Evolutionary conservation across 2,797 vertebrate species (phyloP).

Genomic region (Paedocypris micromegethes): DNA sequence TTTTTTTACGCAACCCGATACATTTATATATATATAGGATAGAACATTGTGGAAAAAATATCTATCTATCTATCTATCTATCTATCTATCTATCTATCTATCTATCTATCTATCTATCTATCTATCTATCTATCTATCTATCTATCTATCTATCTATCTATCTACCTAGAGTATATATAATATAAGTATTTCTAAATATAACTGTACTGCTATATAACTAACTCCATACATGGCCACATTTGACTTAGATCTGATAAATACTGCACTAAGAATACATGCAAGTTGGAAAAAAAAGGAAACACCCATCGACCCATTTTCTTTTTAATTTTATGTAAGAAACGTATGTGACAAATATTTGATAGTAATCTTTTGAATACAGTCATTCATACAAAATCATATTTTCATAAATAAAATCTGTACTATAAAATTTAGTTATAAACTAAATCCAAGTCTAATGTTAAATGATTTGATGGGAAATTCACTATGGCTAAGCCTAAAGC

Average conservation of each 20-base stretch:
- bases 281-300: background rate
- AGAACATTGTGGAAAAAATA: no score
- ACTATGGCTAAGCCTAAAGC: background rate
- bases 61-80: no score
- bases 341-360: constrained; percentile 20
- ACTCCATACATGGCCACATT: constrained; percentile 65
- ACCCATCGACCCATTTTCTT: constrained; percentile 15
- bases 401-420: constrained; percentile 50
- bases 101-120: no score
- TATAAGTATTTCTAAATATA: no score
- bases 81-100: no score
- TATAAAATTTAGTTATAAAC: background rate
- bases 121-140: no score
- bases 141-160: no score
- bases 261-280: constrained; percentile 42
- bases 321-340: background rate
- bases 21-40: no score
- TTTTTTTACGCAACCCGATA: no score
- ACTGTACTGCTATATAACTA: no score
- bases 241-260: constrained; percentile 54
- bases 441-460: background rate
- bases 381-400: constrained; percentile 48
- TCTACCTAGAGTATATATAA: no score
- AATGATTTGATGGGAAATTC: background rate
- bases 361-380: constrained; percentile 23